Conservation (phyloP, 2,797 vertebrate species). For the Limnodromus scolopaceus region DNA sequence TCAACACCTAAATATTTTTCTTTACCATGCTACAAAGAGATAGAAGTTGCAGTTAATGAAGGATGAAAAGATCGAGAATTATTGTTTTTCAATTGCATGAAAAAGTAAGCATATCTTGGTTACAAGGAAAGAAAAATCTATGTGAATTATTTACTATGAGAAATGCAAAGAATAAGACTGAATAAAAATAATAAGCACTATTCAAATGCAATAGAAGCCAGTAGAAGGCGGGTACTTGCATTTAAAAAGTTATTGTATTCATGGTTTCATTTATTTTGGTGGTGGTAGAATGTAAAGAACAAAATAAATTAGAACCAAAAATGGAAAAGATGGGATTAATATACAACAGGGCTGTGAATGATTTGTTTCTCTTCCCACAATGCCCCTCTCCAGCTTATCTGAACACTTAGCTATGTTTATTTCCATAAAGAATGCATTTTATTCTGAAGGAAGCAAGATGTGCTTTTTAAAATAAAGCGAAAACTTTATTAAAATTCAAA, state of each 20-base stretch:
- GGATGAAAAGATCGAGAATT: neutral
- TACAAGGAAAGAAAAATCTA: constrained; percentile 2
- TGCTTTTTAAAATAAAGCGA: constrained; percentile 66
- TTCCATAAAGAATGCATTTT: constrained; percentile 60
- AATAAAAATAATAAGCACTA: constrained; percentile 45
- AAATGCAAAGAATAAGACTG: constrained; percentile 32
- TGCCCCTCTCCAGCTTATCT: constrained; percentile 30
- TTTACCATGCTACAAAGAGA: neutral
- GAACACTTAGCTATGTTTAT: constrained; percentile 63
- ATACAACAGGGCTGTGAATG: constrained; percentile 18
- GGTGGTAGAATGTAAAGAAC: constrained; percentile 44
- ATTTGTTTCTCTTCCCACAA: constrained; percentile 67
- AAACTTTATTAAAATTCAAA: constrained; percentile 80
- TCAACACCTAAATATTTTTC: neutral
- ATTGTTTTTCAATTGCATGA: neutral
- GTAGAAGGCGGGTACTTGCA: neutral
- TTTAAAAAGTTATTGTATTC: constrained; percentile 54
- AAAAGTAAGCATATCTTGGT: constrained; percentile 12
- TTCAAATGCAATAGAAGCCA: constrained; percentile 43
- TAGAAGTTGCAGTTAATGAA: neutral
- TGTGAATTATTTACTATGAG: constrained; percentile 42
- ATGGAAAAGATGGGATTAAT: constrained; percentile 68
- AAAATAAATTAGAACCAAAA: constrained; percentile 71
- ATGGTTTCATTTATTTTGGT: constrained; percentile 39
- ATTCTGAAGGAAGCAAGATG: constrained; percentile 6